These are phyloP conservation scores for Corythoichthys intestinalis DNA, from an alignment of 2,113 vertebrate genomes.

Conservation along the genomic window DNA sequence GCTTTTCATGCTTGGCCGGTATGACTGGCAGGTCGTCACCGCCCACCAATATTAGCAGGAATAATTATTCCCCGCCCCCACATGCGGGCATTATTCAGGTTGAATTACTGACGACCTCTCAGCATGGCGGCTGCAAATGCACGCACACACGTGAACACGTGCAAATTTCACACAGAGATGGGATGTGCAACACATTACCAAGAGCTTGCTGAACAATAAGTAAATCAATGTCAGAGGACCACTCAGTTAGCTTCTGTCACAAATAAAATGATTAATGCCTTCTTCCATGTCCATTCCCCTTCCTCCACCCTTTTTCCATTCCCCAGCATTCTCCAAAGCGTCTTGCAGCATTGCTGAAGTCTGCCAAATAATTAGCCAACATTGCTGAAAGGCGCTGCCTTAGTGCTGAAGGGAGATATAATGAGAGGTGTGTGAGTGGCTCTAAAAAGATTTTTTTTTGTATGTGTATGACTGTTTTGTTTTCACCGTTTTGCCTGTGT, in stretches of 20 bases:
- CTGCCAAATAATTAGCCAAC: conserved; percentile 66
- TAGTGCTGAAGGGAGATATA: conserved; percentile 18
- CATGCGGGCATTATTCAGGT: conserved; percentile 49
- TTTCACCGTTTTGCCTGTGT: conserved; percentile 19
- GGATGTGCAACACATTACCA: conserved; percentile 12
- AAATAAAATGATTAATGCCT: conserved; percentile 31
- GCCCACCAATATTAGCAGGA: conserved; percentile 65
- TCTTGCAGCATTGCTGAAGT: conserved; percentile 58
- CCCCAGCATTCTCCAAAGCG: conserved; percentile 41
- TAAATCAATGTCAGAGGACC: conserved; percentile 13
- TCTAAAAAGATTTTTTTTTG: conserved; percentile 17
- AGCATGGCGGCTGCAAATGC: conserved; percentile 21
- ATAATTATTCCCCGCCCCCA: conserved; percentile 64
- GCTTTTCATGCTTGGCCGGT: conserved; percentile 50
- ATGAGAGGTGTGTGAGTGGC: conserved; percentile 3
- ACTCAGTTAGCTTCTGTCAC: conserved; percentile 11
- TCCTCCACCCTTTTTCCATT: conserved; percentile 34
- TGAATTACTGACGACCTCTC: conserved; percentile 57
- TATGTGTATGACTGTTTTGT: conserved; percentile 19
- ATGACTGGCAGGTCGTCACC: conserved; percentile 63
- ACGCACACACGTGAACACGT: background rate
- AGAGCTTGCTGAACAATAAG: conserved; percentile 1
- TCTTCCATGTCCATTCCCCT: conserved; percentile 36
- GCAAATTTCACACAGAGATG: background rate
- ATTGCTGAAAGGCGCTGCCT: conserved; percentile 38